Evolutionary conservation across 2,113 vertebrate genomes (phyloP), one percentile per base, ranked within the genome.

Genomic region (Phoxinus phoxinus): DNA sequence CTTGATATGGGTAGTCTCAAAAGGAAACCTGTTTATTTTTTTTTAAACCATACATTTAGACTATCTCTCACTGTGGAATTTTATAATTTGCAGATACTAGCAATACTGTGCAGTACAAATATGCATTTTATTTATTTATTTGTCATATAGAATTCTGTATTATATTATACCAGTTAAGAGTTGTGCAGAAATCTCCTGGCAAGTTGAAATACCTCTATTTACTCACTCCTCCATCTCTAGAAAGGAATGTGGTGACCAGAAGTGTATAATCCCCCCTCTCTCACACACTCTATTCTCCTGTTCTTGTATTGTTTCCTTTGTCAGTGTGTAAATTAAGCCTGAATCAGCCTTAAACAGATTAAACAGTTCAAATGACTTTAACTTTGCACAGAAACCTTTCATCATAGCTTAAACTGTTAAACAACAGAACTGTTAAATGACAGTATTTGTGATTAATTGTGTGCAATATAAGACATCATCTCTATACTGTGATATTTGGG

Each of bases 171-270:
- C 76, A 53, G 44, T 3, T 19, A 17, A 37, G n/a, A 84, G 56
- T 74, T 75, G 75, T 46, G 71, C 69, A 25, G 71, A 86, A 81
- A 73, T 30, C 74, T 86, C 84, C 59, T 56, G 81, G 53, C 27
- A 67, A 67, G 61, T 46, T 81, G 80, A 79, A 84, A 84, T 56
- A 48, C 41, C 48, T 78, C 81, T 80, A 58, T 86, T 86, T 88
- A 51, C 84, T 88, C 72, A 87, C 58, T 85, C 61, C 59, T 73
- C 19, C 73, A 46, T 46, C 46, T 73, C 11, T 73, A 84, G 74
- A 78, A 72, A 87, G 83, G 86, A 87, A 87, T 87, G 82, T 75
- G 72, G 63, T n/a, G n/a, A 41, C 21, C 58, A 63, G 21, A 58
- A 53, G 61, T 61, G 25, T 65, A 77, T 65, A 35, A 59, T 56